These are phyloP conservation scores for Rhinolophus ferrumequinum DNA, from an alignment of 2,113 vertebrate genomes.

Conservation along the genomic window DNA sequence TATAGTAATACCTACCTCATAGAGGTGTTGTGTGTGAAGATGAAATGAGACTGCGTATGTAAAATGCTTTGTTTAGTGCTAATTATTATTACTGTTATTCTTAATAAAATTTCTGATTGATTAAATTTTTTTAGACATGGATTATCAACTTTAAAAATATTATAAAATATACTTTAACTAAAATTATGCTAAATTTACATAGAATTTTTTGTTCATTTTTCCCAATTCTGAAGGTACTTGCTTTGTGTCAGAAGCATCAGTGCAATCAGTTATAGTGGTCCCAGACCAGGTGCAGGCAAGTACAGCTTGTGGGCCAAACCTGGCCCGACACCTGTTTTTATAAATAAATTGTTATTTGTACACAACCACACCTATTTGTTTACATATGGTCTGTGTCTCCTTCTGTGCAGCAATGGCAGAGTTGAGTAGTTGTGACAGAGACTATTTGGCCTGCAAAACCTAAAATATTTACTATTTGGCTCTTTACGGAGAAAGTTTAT, in stretches of 20 bases:
- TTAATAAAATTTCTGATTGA: neutral
- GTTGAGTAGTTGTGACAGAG: neutral
- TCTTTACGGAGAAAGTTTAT: neutral
- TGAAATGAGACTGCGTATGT: neutral
- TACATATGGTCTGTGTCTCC: neutral
- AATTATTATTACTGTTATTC: neutral
- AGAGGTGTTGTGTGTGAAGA: neutral
- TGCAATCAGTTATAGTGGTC: neutral
- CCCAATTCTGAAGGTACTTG: neutral
- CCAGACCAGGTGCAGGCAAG: neutral
- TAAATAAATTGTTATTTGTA: neutral
- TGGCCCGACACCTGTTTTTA: neutral
- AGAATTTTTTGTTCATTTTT: neutral
- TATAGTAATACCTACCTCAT: neutral
- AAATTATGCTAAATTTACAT: neutral
- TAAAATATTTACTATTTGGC: neutral
- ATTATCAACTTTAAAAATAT: neutral
- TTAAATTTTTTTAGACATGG: neutral
- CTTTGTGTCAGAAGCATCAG: neutral
- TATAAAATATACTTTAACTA: neutral
- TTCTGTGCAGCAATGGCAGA: neutral
- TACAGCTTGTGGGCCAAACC: neutral
- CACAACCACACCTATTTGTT: neutral
- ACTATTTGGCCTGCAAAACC: neutral
- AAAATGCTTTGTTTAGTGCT: neutral